Percentiles rank a stretch among this genome's conserved stretches.
Conservation (phyloP, 30 jellyfish, hydroid and myxozoan species). For the Hydractinia symbiolongicarpus region DNA sequence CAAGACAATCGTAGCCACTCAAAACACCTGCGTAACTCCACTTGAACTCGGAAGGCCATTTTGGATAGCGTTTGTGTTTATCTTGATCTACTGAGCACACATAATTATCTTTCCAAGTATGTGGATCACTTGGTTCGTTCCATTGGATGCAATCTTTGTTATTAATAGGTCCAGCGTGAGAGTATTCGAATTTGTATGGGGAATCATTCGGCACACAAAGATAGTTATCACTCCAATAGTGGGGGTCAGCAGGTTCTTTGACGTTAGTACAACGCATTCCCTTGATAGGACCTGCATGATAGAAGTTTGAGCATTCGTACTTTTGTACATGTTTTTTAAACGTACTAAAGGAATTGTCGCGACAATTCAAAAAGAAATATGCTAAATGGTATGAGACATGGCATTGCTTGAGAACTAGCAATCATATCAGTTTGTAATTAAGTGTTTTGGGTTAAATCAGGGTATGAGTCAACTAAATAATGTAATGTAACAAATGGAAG, state of each 20-base stretch:
- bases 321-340: too few species aligned
- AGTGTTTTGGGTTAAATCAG: too few species aligned
- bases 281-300: conserved; percentile 47
- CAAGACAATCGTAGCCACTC: neutral
- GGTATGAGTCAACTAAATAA: too few species aligned
- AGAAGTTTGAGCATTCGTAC: too few species aligned
- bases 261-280: conserved; percentile 62
- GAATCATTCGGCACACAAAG: conserved; percentile 56
- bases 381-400: too few species aligned
- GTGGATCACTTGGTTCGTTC: conserved; percentile 16
- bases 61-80: conserved; percentile 1
- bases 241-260: conserved; percentile 80
- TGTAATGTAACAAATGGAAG: too few species aligned
- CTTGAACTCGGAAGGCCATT: conserved; percentile 12
- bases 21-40: neutral
- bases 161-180: conserved; percentile 41
- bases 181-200: conserved; percentile 73
- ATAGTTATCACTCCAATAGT: conserved; percentile 70
- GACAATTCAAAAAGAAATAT: too few species aligned
- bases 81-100: neutral
- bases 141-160: neutral
- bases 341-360: too few species aligned
- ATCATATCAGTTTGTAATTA: too few species aligned
- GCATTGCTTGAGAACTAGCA: too few species aligned
- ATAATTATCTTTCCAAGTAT: conserved; percentile 8